These are phyloP conservation scores for Osedax frankpressi DNA, from an alignment of 2,888 invertebrate genomes.

Conservation along the genomic window DNA sequence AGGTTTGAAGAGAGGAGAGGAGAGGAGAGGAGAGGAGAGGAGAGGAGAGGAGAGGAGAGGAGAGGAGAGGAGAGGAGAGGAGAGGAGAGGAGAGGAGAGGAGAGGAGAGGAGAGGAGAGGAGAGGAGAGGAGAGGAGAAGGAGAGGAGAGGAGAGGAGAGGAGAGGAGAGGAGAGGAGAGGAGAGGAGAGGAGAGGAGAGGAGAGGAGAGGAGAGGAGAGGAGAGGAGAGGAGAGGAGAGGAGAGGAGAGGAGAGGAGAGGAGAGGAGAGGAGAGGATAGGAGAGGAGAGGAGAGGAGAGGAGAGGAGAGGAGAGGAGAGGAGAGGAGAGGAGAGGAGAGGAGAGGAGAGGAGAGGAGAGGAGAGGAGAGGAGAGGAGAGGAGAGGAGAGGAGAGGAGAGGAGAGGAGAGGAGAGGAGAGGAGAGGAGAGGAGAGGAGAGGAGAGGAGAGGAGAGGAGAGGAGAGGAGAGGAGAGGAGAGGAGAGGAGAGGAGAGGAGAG, in stretches of 20 bases:
- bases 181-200: constrained; percentile 20
- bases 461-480: no score
- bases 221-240: constrained; percentile 20
- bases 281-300: constrained; percentile 16
- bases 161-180: constrained; percentile 20
- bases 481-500: no score
- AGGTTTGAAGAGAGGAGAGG: constrained; percentile 38
- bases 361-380: constrained; percentile 21
- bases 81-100: no score
- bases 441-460: no score
- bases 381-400: constrained; percentile 22
- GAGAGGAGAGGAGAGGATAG: constrained; percentile 19
- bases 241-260: constrained; percentile 20
- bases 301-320: constrained; percentile 21
- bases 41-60: no score
- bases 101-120: no score
- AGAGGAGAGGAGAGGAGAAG: no score
- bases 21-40: no score
- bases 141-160: constrained; percentile 19
- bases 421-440: no score
- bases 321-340: constrained; percentile 22
- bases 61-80: no score
- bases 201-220: constrained; percentile 20
- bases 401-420: constrained; percentile 5
- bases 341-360: constrained; percentile 12